Evolutionary conservation across 2,888 invertebrate species (phyloP).

Genomic region (Chironomus riparius): DNA sequence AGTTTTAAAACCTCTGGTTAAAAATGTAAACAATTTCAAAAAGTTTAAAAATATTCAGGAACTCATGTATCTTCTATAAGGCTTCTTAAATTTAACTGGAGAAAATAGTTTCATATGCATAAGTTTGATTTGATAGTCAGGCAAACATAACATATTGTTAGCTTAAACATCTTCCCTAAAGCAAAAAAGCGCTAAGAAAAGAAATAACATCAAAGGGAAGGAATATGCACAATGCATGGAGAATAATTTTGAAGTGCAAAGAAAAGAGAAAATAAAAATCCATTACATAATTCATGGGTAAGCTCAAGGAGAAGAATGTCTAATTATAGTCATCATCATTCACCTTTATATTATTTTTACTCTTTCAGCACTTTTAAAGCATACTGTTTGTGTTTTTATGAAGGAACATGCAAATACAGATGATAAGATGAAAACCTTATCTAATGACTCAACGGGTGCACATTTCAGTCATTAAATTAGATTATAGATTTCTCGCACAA

Average conservation of each 20-base stretch:
- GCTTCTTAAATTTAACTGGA: too few relatives aligned
- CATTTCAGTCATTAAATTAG: slow-evolving; percentile 16
- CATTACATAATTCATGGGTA: slow-evolving; percentile 15
- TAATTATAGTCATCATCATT: slow-evolving; percentile 18
- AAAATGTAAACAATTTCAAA: too few relatives aligned
- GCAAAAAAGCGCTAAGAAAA: too few relatives aligned
- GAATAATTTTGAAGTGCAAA: background rate
- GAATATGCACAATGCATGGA: background rate
- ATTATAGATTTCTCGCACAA: slow-evolving; percentile 7
- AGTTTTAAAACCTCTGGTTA: too few relatives aligned
- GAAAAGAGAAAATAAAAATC: background rate
- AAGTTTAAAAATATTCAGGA: too few relatives aligned
- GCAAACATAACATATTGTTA: too few relatives aligned
- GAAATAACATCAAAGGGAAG: too few relatives aligned
- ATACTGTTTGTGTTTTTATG: background rate
- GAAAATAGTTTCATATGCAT: too few relatives aligned
- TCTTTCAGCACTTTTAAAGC: background rate
- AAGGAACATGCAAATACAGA: background rate
- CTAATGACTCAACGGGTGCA: background rate
- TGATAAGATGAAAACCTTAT: slow-evolving; percentile 3
- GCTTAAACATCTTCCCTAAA: too few relatives aligned
- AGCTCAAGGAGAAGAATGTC: background rate
- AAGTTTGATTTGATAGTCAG: too few relatives aligned
- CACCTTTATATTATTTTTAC: background rate
- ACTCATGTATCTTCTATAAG: too few relatives aligned